phyloP scores from a whole-genome alignment of 2,113 vertebrate species.

The Sus scrofa region T2T-Sscrofa CM000817.6:24239001-24239500 shows the following conservation, averaged over 20 bases:
- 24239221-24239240: background rate
- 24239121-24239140: background rate
- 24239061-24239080: conserved; percentile 5
- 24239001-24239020: conserved; percentile 2
- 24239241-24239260: background rate
- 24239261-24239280: background rate
- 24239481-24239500: background rate
- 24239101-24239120: background rate
- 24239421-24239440: background rate
- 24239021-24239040: background rate
- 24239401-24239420: too few species aligned
- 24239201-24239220: background rate
- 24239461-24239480: background rate
- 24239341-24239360: background rate
- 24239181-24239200: background rate
- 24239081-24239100: background rate
- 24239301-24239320: background rate
- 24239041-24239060: background rate
- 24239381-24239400: background rate
- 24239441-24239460: fast-evolving
- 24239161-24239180: background rate
- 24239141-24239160: background rate
- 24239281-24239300: background rate
- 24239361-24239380: background rate
- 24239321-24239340: background rate